Percentiles rank a stretch among this genome's conserved stretches.
These are phyloP conservation scores for Scophthalmus maximus DNA, from an alignment of 2,113 vertebrate genomes.

Conservation along the genomic window DNA sequence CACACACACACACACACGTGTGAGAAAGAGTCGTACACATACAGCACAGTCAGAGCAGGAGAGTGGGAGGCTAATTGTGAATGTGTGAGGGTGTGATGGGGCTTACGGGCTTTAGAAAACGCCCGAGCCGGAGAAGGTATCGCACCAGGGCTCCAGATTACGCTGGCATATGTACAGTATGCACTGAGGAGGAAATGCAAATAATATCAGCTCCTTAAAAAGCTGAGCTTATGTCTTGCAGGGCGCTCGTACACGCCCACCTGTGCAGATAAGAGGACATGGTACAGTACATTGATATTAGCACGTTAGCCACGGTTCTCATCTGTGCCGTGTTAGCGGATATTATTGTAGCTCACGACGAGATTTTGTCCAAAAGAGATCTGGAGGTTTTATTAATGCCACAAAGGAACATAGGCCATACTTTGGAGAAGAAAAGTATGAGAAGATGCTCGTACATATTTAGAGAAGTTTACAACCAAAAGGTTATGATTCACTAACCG, in stretches of 20 bases:
- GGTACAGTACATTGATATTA: neutral
- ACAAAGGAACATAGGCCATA: neutral
- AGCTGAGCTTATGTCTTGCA: conserved; percentile 10
- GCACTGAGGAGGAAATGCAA: neutral
- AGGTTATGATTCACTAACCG: too few relatives aligned
- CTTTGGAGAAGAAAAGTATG: neutral
- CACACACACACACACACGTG: too few relatives aligned
- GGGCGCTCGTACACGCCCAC: conserved; percentile 6
- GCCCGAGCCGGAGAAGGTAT: conserved; percentile 1
- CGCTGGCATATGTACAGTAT: neutral
- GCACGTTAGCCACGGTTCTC: neutral
- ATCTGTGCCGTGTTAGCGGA: neutral
- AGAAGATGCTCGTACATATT: too few relatives aligned
- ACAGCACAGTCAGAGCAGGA: neutral
- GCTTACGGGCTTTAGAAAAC: conserved; percentile 8
- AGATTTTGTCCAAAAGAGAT: neutral
- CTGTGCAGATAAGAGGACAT: conserved; percentile 10
- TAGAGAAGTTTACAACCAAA: too few relatives aligned
- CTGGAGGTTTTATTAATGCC: neutral
- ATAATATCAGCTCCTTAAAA: neutral
- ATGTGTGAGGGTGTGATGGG: conserved; percentile 16
- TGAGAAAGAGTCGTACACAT: neutral
- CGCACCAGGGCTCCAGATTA: conserved; percentile 23
- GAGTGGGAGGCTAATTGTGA: conserved; percentile 51
- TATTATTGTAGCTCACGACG: neutral